These are phyloP conservation scores for Syrrhaptes paradoxus DNA, from an alignment of 2,113 vertebrate genomes.

Conservation along the genomic window DNA sequence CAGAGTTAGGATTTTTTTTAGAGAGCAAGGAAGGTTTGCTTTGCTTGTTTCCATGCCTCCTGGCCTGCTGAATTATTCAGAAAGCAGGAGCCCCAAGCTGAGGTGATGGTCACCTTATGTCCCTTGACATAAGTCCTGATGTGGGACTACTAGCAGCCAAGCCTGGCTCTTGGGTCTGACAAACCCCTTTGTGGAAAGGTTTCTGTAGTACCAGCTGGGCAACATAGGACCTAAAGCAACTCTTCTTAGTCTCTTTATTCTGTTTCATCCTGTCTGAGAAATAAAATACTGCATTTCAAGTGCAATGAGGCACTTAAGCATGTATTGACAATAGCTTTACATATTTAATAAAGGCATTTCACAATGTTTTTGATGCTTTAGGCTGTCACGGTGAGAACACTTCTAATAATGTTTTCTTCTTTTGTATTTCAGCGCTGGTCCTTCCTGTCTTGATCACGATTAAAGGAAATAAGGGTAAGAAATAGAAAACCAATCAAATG, in stretches of 20 bases:
- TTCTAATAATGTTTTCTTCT: background rate
- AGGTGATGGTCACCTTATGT: background rate
- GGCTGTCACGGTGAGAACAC: background rate
- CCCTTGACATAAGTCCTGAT: background rate
- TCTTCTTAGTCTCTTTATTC: background rate
- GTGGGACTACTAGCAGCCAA: background rate
- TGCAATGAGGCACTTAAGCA: background rate
- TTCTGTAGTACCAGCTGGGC: background rate
- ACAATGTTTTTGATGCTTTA: background rate
- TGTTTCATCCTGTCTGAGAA: background rate
- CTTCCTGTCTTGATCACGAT: background rate
- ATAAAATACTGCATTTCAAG: background rate
- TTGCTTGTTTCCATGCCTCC: background rate
- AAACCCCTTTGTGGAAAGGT: background rate
- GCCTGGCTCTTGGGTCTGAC: background rate
- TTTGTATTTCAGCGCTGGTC: background rate
- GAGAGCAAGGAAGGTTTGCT: background rate
- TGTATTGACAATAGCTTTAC: background rate
- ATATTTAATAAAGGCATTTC: background rate
- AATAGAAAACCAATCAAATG: background rate
- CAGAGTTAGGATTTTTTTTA: background rate
- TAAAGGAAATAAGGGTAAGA: background rate
- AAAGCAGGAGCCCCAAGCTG: background rate
- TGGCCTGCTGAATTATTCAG: background rate
- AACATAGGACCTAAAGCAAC: background rate